A percentile compares a stretch with the other conserved stretches of the same genome.
phyloP scores from a whole-genome alignment of 2,113 vertebrate genomes.

The Ceuthmochares aereus region DNA sequence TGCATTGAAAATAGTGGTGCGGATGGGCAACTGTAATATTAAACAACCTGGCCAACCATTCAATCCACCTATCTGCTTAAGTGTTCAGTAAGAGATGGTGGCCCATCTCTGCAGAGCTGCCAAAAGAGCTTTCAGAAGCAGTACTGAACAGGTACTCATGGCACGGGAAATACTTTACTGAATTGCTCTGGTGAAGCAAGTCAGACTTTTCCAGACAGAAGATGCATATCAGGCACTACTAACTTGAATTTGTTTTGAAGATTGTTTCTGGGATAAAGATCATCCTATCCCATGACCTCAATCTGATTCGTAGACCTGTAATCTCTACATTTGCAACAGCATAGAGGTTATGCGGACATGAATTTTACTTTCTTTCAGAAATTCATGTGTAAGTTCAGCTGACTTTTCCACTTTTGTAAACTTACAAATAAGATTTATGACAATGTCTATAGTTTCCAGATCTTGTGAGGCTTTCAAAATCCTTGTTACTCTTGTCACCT shows the following conservation, averaged over 20 bases:
- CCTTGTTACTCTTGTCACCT: background rate
- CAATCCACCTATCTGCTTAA: background rate
- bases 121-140: background rate
- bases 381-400: background rate
- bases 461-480: background rate
- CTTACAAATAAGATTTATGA: background rate
- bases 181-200: background rate
- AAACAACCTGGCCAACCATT: background rate
- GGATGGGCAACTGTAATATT: rapidly evolving
- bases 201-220: background rate
- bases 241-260: background rate
- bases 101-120: background rate
- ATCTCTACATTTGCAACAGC: background rate
- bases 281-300: background rate
- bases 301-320: background rate
- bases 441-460: background rate
- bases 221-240: background rate
- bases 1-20: background rate
- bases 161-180: background rate
- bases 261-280: background rate
- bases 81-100: background rate
- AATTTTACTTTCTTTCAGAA: background rate
- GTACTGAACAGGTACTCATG: background rate
- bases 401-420: background rate
- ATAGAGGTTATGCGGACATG: background rate